These are phyloP conservation scores for Scaptomyza flava DNA, from an alignment of 2,888 invertebrate genomes.

Conservation along the genomic window DNA sequence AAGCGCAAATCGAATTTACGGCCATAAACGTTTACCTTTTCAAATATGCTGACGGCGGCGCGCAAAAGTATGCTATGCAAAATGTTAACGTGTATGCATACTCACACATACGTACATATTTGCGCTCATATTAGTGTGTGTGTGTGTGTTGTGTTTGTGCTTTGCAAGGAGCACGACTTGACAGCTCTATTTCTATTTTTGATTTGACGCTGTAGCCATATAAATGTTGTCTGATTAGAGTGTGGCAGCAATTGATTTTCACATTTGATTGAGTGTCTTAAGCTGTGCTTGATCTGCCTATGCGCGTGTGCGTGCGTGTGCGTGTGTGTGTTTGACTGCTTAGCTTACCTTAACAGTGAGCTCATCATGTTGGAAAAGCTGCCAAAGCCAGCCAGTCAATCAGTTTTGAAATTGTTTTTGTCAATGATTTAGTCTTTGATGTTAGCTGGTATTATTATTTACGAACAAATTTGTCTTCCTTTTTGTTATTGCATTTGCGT, in stretches of 20 bases:
- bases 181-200: slow-evolving; percentile 40
- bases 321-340: slow-evolving; percentile 14
- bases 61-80: slow-evolving; percentile 56
- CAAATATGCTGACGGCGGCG: slow-evolving; percentile 27
- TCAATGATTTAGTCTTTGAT: slow-evolving; percentile 39
- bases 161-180: slow-evolving; percentile 14
- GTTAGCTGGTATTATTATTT: slow-evolving; percentile 37
- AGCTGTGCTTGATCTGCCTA: slow-evolving; percentile 34
- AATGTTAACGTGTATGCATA: slow-evolving; percentile 8
- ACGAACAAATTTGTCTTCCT: slow-evolving; percentile 35
- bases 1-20: slow-evolving; percentile 65
- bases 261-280: slow-evolving; percentile 63
- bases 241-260: slow-evolving; percentile 60
- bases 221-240: slow-evolving; percentile 63
- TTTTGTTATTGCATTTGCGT: slow-evolving; percentile 1
- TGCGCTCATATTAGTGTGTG: neutral
- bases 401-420: slow-evolving; percentile 5
- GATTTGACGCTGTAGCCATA: slow-evolving; percentile 43
- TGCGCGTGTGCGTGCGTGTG: slow-evolving; percentile 6
- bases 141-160: neutral
- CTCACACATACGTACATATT: too few relatives aligned
- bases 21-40: slow-evolving; percentile 45
- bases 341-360: slow-evolving; percentile 28
- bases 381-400: slow-evolving; percentile 21
- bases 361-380: slow-evolving; percentile 41